Conservation (phyloP, 2,888 invertebrate species). For the Bedellia somnulentella region DNA sequence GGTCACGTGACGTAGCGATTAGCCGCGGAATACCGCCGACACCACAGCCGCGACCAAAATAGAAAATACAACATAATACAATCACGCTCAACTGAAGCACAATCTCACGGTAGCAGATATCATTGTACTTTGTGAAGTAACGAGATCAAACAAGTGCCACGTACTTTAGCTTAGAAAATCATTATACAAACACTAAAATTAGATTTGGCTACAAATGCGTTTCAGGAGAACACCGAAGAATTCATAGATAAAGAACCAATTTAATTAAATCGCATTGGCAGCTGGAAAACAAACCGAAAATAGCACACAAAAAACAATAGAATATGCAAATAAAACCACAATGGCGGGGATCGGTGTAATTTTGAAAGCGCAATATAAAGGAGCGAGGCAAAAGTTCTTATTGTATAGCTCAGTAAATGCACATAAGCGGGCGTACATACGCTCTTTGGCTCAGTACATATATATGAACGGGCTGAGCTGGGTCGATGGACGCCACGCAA, state of each 20-base stretch:
- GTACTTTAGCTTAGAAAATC: too few relatives aligned
- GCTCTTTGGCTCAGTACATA: constrained; percentile 5
- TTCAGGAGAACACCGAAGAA: too few relatives aligned
- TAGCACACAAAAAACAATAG: too few relatives aligned
- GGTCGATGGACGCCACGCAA: constrained; percentile 17
- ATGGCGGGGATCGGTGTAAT: too few relatives aligned
- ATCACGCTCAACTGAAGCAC: constrained; percentile 34
- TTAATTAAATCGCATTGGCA: constrained; percentile 18
- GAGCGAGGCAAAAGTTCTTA: constrained; percentile 16
- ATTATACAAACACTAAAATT: too few relatives aligned
- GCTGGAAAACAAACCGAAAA: too few relatives aligned
- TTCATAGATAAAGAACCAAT: too few relatives aligned
- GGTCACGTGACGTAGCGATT: constrained; percentile 58
- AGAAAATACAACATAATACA: constrained; percentile 43
- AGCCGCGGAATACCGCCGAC: constrained; percentile 34
- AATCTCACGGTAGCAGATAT: constrained; percentile 33
- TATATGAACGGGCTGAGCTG: constrained; percentile 13
- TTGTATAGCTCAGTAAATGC: constrained; percentile 7
- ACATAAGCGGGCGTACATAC: not conserved
- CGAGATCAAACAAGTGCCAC: too few relatives aligned
- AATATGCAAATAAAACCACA: too few relatives aligned
- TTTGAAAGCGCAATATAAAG: too few relatives aligned
- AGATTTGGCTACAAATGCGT: too few relatives aligned
- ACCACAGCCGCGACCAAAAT: constrained; percentile 32
- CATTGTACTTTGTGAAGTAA: too few relatives aligned